Conservation (phyloP, 2,888 invertebrate species). For the Strigamia transsilvanica region DNA sequence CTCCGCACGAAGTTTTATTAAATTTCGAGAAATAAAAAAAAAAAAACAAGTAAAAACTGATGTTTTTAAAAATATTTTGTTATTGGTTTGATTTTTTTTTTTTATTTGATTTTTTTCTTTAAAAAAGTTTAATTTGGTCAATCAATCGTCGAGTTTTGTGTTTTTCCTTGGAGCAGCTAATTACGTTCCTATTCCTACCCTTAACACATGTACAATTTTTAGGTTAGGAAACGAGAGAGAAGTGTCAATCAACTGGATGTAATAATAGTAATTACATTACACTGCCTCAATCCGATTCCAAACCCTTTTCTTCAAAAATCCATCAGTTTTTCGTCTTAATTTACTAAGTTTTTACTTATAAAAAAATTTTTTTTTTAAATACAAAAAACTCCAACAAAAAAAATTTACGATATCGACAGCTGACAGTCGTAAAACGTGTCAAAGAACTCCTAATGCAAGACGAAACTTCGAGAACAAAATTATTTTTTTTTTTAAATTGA, state of each 20-base stretch:
- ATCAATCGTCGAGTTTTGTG: constrained; percentile 5
- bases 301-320: neutral
- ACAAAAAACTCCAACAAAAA: neutral
- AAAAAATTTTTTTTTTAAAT: neutral
- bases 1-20: neutral
- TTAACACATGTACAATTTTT: neutral
- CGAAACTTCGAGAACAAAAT: neutral
- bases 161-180: neutral
- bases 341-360: neutral
- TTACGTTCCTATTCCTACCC: neutral
- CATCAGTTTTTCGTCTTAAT: neutral
- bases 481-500: neutral
- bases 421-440: constrained; percentile 9
- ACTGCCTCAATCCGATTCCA: neutral
- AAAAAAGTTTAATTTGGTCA: neutral
- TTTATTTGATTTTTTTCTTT: neutral
- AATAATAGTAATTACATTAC: constrained; percentile 11
- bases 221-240: neutral
- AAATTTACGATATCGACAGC: constrained; percentile 27
- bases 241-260: neutral
- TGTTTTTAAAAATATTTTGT: neutral
- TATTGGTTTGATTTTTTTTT: neutral
- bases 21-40: neutral
- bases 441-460: neutral
- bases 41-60: neutral